Evolutionary conservation across 1,140 invertebrate genomes (phyloP).

Genomic region (Agrilus planipennis): DNA sequence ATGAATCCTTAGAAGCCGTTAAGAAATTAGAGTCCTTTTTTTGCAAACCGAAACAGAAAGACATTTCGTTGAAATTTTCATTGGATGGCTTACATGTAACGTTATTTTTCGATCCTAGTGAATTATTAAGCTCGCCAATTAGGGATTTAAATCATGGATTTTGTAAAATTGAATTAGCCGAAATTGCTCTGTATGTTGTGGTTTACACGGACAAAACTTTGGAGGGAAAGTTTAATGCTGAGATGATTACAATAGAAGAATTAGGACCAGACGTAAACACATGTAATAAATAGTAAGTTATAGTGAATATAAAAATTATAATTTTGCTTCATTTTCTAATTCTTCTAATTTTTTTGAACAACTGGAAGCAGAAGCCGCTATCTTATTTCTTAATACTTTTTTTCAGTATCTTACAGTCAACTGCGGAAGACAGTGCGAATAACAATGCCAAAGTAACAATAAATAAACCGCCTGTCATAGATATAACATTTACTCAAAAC

Average conservation of each 20-base stretch:
- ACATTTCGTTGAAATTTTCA: constrained; percentile 44
- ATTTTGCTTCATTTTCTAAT: neutral
- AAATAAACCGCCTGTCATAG: constrained; percentile 53
- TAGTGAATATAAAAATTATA: neutral
- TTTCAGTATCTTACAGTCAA: constrained; percentile 55
- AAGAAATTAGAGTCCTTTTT: constrained; percentile 64
- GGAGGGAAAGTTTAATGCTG: constrained; percentile 58
- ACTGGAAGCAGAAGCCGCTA: too few relatives aligned
- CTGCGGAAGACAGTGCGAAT: constrained; percentile 43
- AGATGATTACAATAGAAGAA: constrained; percentile 58
- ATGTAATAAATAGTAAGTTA: constrained; percentile 24
- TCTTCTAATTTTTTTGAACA: too few relatives aligned
- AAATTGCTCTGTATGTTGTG: constrained; percentile 49
- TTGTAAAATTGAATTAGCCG: constrained; percentile 58
- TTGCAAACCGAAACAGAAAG: constrained; percentile 49
- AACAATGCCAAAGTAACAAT: constrained; percentile 49
- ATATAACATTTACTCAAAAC: constrained; percentile 49
- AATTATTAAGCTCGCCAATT: constrained; percentile 61
- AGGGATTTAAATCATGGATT: constrained; percentile 59
- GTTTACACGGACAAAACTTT: constrained; percentile 58
- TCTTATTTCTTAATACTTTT: too few relatives aligned
- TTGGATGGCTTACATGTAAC: constrained; percentile 57
- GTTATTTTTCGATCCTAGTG: constrained; percentile 61
- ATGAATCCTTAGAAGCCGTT: constrained; percentile 45
- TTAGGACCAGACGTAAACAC: constrained; percentile 47